Base-by-base conservation (phyloP, 1,140 invertebrate species). In the Nautilus pompilius region DNA sequence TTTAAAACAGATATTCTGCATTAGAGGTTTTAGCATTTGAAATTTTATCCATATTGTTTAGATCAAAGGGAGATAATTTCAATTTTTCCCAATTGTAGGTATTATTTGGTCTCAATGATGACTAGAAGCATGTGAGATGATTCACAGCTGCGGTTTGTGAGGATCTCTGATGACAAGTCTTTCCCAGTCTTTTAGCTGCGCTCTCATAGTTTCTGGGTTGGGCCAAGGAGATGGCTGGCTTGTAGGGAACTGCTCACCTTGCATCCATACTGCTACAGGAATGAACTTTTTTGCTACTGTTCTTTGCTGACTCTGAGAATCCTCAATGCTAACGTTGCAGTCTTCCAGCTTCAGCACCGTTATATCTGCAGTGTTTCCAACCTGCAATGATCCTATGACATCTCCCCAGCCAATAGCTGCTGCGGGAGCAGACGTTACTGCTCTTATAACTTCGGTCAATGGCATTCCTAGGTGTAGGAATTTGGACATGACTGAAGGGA, bases 391-490 rank as follows among this genome's bases (percentile, higher is more conserved):
- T 13, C 76, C 76, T 2, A 76, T 67, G 13, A 45, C 48, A 5
- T 63, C n/a, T 30, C 24, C 60, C 20, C 53, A 34, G 15, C 72
- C 65, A 20, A 77, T 73, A 22, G 72, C 75, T 1, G 41, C 41
- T 2, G 78, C 78, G 8, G 78, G 73, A 3, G 58, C 69, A 29
- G 57, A 60, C 2, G 78, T 80, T 13, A 73, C 69, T 8, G 75
- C 69, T 26, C 55, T 60, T 8, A 80, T 69, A 24, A 80, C 63
- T 8, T 78, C 71, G 49, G 53, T 17, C 10, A 80, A 53, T 1
- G 71, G 64, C 78, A 80, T 80, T 2, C 76, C 78, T 29, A 77
- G 41, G 45, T 77, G 73, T n/a, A 75, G 57, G 55, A 80, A 69
- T 62, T 77, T 77, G 0, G 70, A 69, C 78, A 80, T 80, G 5